Percentiles rank a stretch among this genome's conserved stretches.
phyloP scores from a whole-genome alignment of 1,140 invertebrate species.

The Thaumetopoea pityocampa region DNA sequence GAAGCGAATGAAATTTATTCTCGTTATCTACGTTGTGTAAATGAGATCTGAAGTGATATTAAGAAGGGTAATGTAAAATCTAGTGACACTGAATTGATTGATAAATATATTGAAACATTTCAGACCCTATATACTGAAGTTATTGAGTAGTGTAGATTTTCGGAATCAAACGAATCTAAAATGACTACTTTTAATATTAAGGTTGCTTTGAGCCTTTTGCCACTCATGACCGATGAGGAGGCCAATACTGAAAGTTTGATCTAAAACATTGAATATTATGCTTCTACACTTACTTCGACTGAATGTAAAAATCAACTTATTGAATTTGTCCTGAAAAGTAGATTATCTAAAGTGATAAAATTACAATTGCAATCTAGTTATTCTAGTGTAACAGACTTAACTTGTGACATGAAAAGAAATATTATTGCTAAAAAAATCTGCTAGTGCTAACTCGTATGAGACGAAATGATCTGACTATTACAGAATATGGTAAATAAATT shows the following conservation, averaged over 20 bases:
- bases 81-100: not conserved
- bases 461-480: conserved; percentile 12
- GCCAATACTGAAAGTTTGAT: conserved; percentile 9
- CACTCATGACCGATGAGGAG: conserved; percentile 10
- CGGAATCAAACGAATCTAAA: not conserved
- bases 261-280: conserved; percentile 17
- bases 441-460: conserved; percentile 3
- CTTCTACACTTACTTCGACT: too few relatives aligned
- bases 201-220: conserved; percentile 13
- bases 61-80: not conserved
- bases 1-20: not conserved
- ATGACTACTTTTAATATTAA: conserved; percentile 21
- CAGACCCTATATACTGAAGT: not conserved
- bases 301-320: conserved; percentile 11
- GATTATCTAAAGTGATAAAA: conserved; percentile 15
- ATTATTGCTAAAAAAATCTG: conserved; percentile 10
- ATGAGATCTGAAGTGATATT: not conserved
- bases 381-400: conserved; percentile 4
- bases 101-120: not conserved
- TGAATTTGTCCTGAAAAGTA: conserved; percentile 17
- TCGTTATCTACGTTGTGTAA: not conserved
- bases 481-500: conserved; percentile 16
- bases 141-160: not conserved
- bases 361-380: conserved; percentile 6
- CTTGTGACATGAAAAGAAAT: conserved; percentile 12